Conservation (phyloP, 1,140 invertebrate species). For the honey bee (Apis mellifera) region DNA sequence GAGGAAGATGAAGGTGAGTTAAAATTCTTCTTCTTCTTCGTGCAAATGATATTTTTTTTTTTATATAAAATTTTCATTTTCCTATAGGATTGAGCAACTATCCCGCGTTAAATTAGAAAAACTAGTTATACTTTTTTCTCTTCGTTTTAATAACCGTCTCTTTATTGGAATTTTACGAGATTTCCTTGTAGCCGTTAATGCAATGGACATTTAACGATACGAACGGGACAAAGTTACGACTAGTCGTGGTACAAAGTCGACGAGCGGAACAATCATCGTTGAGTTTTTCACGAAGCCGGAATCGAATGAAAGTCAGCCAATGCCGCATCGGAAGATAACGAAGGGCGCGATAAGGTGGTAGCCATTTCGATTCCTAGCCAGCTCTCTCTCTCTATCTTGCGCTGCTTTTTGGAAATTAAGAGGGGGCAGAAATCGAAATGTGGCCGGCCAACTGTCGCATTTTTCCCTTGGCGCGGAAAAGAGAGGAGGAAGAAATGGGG, state of each 20-base stretch:
- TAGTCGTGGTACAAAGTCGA: not conserved
- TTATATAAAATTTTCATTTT: not conserved
- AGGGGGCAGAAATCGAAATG: conserved; percentile 38
- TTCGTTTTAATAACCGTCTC: not conserved
- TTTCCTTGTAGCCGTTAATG: conserved; percentile 14
- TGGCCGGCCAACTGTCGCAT: conserved; percentile 72
- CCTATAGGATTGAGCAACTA: not conserved
- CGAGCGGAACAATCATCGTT: not conserved
- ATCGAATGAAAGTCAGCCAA: conserved; percentile 49
- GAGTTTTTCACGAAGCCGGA: conserved; percentile 52
- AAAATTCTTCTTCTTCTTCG: too few relatives aligned
- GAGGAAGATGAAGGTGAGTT: too few relatives aligned
- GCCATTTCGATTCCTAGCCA: conserved; percentile 27
- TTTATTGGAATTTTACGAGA: not conserved
- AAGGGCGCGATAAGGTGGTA: conserved; percentile 53
- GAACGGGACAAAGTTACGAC: conserved; percentile 20
- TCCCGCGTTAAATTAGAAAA: not conserved
- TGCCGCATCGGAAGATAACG: conserved; percentile 54
- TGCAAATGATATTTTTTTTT: not conserved
- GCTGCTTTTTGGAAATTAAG: conserved; percentile 75
- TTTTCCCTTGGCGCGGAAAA: conserved; percentile 33
- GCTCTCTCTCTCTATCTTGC: conserved; percentile 62
- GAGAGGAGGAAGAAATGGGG: conserved; percentile 17
- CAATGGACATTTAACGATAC: not conserved
- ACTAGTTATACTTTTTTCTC: not conserved